These are phyloP conservation scores for Saxidomus purpurata DNA, from an alignment of 1,140 invertebrate genomes.

Conservation along the genomic window DNA sequence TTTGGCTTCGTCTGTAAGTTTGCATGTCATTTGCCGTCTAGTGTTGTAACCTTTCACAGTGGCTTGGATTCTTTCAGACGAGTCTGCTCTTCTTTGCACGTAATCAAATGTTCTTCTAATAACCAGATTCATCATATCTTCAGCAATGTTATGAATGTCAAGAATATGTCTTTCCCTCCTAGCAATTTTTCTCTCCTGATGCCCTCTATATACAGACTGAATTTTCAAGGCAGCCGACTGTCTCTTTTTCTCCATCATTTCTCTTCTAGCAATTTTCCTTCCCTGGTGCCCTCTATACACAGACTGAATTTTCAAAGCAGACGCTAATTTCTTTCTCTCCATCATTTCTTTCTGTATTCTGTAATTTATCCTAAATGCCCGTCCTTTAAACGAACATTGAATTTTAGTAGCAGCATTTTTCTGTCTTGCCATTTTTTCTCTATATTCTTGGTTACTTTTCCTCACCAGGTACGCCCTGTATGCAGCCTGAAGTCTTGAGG, in stretches of 20 bases:
- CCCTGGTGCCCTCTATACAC: constrained; percentile 42
- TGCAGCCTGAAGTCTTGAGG: constrained; percentile 12
- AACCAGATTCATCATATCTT: constrained; percentile 18
- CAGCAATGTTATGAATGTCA: constrained; percentile 25
- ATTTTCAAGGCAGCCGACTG: constrained; percentile 29
- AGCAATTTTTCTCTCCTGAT: constrained; percentile 13
- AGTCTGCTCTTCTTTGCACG: constrained; percentile 17
- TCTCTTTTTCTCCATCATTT: constrained; percentile 31
- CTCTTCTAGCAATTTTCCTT: constrained; percentile 1
- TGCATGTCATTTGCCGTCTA: constrained; percentile 6
- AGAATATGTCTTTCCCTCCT: not conserved
- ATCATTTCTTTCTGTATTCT: not conserved
- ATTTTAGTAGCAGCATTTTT: constrained; percentile 26
- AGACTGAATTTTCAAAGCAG: constrained; percentile 49
- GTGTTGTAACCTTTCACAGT: constrained; percentile 46
- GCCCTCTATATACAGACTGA: constrained; percentile 51
- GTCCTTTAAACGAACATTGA: not conserved
- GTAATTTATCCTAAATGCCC: not conserved
- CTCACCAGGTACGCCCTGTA: constrained; percentile 4
- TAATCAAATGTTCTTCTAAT: constrained; percentile 33
- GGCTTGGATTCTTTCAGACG: constrained; percentile 50
- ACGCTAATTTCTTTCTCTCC: not conserved
- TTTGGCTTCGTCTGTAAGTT: constrained; percentile 31
- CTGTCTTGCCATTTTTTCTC: constrained; percentile 11
- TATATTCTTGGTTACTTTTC: not conserved